Evolutionary conservation across 2,888 invertebrate species (phyloP).

Genomic region (Drosophila maculinotata): DNA sequence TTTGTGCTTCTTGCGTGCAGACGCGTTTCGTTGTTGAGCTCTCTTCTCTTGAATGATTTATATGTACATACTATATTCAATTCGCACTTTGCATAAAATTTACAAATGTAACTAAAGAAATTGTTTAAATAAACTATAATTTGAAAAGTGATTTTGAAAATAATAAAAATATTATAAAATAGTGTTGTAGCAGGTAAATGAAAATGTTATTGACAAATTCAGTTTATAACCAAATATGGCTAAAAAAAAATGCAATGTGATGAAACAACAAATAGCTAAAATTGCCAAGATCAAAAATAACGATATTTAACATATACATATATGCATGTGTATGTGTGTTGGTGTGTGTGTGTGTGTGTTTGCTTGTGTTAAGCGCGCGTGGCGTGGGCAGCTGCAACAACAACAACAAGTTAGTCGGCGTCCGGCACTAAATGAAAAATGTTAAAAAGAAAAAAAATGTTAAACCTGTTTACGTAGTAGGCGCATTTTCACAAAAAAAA

Average conservation of each 20-base stretch:
- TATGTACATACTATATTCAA: slow-evolving; percentile 6
- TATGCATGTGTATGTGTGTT: slow-evolving; percentile 4
- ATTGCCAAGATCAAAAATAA: slow-evolving; percentile 39
- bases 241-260: slow-evolving; percentile 3
- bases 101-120: slow-evolving; percentile 9
- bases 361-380: slow-evolving; percentile 39
- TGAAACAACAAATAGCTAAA: slow-evolving; percentile 18
- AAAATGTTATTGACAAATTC: slow-evolving; percentile 5
- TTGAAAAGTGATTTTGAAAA: slow-evolving; percentile 10
- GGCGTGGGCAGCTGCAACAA: slow-evolving; percentile 60
- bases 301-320: slow-evolving; percentile 6
- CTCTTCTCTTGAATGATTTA: slow-evolving; percentile 8
- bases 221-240: slow-evolving; percentile 19
- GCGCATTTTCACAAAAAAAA: slow-evolving; percentile 66
- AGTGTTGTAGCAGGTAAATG: slow-evolving; percentile 37
- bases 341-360: slow-evolving; percentile 16
- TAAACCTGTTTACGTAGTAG: slow-evolving; percentile 63
- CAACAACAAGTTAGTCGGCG: slow-evolving; percentile 39
- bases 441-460: slow-evolving; percentile 30
- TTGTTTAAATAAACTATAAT: slow-evolving; percentile 25
- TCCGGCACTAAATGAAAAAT: slow-evolving; percentile 56
- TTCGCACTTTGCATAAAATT: slow-evolving; percentile 31
- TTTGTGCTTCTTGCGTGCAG: slow-evolving; percentile 77
- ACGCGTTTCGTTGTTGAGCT: slow-evolving; percentile 65
- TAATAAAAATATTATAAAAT: too few relatives aligned